Evolutionary conservation across 2,113 vertebrate genomes (phyloP).

Genomic region (Pelodiscus sinensis): DNA sequence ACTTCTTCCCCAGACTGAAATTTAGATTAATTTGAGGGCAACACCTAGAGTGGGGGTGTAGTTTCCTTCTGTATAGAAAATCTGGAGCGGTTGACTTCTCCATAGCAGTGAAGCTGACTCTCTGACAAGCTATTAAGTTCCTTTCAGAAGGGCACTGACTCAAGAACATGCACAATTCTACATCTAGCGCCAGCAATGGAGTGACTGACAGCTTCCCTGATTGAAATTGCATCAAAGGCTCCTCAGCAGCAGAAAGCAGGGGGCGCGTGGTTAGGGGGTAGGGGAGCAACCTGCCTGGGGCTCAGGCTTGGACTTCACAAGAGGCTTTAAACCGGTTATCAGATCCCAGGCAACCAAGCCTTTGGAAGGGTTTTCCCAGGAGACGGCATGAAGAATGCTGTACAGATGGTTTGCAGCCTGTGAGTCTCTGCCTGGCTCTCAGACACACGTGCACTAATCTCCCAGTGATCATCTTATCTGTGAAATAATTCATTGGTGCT

Average conservation of each 20-base stretch:
- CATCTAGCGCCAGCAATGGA: neutral
- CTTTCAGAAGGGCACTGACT: conserved; percentile 20
- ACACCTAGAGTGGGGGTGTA: neutral
- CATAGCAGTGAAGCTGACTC: neutral
- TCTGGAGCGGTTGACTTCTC: neutral
- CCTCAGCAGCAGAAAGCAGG: neutral
- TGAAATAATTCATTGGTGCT: neutral
- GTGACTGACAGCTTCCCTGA: neutral
- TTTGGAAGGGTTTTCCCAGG: neutral
- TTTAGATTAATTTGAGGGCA: neutral
- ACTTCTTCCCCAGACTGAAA: neutral
- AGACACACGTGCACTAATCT: neutral
- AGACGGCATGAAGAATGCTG: neutral
- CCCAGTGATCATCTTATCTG: neutral
- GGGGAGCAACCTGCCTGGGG: neutral
- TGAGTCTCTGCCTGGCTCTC: neutral
- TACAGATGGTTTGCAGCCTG: neutral
- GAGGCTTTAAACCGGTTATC: neutral
- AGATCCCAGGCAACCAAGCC: neutral
- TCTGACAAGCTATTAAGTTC: conserved; percentile 1
- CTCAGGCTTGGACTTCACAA: neutral
- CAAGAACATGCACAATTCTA: neutral
- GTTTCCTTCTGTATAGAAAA: neutral
- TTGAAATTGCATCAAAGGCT: conserved; percentile 9
- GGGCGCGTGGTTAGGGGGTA: neutral